These are phyloP conservation scores for Lepidurus packardi DNA, from an alignment of 1,140 invertebrate genomes.

Conservation along the genomic window DNA sequence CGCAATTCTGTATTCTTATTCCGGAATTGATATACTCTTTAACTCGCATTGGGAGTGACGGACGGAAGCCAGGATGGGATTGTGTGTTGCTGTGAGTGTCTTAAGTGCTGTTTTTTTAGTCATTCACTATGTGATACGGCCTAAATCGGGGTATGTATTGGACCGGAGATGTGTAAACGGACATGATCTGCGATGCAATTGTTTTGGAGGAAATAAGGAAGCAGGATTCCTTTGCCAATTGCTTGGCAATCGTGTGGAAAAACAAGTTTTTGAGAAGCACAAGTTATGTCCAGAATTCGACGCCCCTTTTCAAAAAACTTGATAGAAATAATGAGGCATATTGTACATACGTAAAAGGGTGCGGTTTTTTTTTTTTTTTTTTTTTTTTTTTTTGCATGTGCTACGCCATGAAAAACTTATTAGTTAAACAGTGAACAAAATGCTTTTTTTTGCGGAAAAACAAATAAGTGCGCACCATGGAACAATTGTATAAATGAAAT, in stretches of 20 bases:
- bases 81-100: background rate
- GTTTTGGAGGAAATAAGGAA: background rate
- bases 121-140: slow-evolving; percentile 21
- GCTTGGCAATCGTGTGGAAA: background rate
- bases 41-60: too few species aligned
- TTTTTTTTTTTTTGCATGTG: background rate
- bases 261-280: background rate
- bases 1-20: too few species aligned
- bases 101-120: slow-evolving; percentile 15
- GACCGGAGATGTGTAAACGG: background rate
- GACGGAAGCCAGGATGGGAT: background rate
- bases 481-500: slow-evolving; percentile 9
- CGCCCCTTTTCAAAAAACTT: background rate
- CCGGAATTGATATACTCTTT: too few species aligned
- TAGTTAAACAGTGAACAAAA: background rate
- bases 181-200: background rate
- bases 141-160: background rate
- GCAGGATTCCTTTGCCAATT: background rate
- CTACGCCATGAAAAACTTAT: background rate
- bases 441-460: background rate
- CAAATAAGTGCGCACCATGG: slow-evolving; percentile 8
- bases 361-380: background rate
- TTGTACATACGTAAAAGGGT: slow-evolving; percentile 7
- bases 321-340: background rate
- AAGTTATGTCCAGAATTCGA: background rate